Evolutionary conservation across 23 tunicate species (phyloP).

Genomic region (Phallusia fumigata): DNA sequence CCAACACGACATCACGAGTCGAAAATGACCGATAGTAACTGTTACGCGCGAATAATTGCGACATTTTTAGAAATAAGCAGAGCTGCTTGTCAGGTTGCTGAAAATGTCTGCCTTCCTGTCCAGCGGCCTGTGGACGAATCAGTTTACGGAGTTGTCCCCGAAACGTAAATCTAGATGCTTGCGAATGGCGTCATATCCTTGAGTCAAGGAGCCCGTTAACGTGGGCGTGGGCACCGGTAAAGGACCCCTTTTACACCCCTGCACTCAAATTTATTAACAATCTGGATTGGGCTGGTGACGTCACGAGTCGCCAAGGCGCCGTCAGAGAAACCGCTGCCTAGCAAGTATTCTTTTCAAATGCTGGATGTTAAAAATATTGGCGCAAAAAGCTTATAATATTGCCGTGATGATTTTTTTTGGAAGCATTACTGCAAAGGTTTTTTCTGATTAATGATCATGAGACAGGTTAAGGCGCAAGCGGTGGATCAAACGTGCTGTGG

Average conservation of each 20-base stretch:
- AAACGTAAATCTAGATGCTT: not conserved
- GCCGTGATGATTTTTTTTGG: too few species aligned
- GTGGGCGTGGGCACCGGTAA: not conserved
- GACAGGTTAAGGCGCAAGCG: too few species aligned
- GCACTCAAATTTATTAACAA: not conserved
- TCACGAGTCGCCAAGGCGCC: not conserved
- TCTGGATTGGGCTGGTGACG: not conserved
- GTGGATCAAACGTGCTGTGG: too few species aligned
- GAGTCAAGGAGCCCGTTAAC: not conserved
- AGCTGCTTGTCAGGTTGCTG: not conserved
- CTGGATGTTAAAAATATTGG: too few species aligned
- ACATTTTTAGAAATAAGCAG: not conserved
- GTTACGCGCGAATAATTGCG: not conserved
- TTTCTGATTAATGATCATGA: too few species aligned
- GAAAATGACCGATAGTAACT: not conserved
- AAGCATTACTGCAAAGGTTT: too few species aligned
- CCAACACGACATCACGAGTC: not conserved
- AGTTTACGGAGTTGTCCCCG: not conserved
- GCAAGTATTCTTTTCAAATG: too few species aligned
- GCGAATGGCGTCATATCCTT: slow-evolving; percentile 11
- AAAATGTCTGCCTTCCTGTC: not conserved
- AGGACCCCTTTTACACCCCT: not conserved
- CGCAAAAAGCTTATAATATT: too few species aligned
- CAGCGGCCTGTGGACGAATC: not conserved
- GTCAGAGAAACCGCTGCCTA: too few species aligned